Evolutionary conservation across 2,797 vertebrate genomes (phyloP), one percentile per base, ranked within the genome.

Genomic region (Pteropus rufus): DNA sequence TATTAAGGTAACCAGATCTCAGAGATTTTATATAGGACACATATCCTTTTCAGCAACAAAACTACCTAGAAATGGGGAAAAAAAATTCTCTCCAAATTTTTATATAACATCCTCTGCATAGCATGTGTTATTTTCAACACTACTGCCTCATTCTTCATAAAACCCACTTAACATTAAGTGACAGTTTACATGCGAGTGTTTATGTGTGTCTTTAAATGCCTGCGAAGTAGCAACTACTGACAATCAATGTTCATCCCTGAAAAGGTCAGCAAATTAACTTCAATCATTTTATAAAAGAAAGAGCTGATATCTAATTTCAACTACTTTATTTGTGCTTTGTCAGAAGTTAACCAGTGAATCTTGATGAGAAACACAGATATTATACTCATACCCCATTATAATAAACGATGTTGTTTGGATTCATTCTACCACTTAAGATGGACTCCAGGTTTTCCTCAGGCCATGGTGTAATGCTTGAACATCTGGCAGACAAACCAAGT

Each of bases 401-500:
- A 46, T 75, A 75, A 62, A 39, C 2, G 62, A 46, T 58, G 12
- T 44, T 84, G 19, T 70, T 5, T 92, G 65, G 24, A 82, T 81
- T 64, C 44, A 26, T 52, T 77, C 72, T 88, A 10, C 7, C 26
- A 52, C 77, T 73, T 79, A 76, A 80, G 16, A 62, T 49, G 60
- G 10, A 36, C 5, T 18, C 72, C 39, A 79, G 83, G 10, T 44
- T 93, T 95, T 92, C 60, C 12, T 92, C 24, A 79, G 70, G 41
- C 84, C 3, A 34, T 18, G 2, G 11, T 85, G 24, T 94, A 62
- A 60, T 49, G 72, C 49, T 73, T 95, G 73, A 91, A 73, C 54
- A 92, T 85, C 72, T 95, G 77, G 52, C 34, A 87, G 79, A 93
- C 21, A 82, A 96, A 92, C 12, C 69, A 87, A 88, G 60, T 75